Percentiles rank a stretch among this genome's conserved stretches.
Conservation (phyloP, 2,888 invertebrate genomes). For the Mermis nigrescens region DNA sequence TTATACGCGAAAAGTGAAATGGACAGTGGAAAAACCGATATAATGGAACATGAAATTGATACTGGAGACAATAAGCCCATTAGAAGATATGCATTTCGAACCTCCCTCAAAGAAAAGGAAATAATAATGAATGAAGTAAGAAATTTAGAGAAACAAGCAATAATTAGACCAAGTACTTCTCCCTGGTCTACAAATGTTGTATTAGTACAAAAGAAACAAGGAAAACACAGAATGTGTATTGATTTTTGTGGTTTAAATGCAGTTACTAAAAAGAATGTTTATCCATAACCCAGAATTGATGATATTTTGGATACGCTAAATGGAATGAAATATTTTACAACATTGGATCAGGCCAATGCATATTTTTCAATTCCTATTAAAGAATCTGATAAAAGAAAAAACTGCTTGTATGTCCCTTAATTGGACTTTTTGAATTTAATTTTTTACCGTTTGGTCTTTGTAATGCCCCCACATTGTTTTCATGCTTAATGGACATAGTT, state of each 20-base stretch:
- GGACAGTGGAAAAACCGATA: neutral
- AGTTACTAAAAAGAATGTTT: conserved; percentile 14
- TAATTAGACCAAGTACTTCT: conserved; percentile 19
- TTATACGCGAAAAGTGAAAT: neutral
- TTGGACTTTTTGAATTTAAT: conserved; percentile 19
- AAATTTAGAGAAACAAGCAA: neutral
- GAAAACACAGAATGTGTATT: conserved; percentile 16
- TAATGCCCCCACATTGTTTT: conserved; percentile 19
- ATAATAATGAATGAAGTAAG: neutral
- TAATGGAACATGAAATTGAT: neutral
- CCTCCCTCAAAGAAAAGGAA: neutral
- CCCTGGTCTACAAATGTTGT: conserved; percentile 30
- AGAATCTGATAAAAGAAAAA: conserved; percentile 14
- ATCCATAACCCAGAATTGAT: conserved; percentile 14
- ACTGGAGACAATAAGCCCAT: neutral
- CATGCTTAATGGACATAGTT: conserved; percentile 18
- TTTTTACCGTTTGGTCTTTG: conserved; percentile 21
- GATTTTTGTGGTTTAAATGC: conserved; percentile 18
- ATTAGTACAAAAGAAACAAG: conserved; percentile 27
- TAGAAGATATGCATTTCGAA: neutral
- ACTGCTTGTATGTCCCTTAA: conserved; percentile 17
- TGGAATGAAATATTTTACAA: conserved; percentile 10
- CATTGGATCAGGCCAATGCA: conserved; percentile 14
- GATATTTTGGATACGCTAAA: conserved; percentile 12
- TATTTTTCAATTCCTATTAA: conserved; percentile 16